These are phyloP conservation scores for Meandrusa payeni DNA, from an alignment of 2,888 invertebrate genomes.

Conservation along the genomic window DNA sequence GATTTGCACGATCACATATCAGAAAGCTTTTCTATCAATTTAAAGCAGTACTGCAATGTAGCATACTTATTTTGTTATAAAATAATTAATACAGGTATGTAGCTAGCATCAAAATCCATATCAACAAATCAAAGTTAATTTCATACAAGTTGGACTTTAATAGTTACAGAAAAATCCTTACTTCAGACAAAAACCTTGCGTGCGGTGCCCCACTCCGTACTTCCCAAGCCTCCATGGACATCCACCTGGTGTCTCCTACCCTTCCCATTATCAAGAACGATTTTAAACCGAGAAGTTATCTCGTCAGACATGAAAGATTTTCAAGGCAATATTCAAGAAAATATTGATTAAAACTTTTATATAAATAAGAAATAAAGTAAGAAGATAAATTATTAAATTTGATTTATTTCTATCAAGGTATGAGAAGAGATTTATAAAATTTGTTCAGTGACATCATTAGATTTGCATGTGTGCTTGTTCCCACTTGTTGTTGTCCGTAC, in stretches of 20 bases:
- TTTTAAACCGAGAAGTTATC: slow-evolving; percentile 42
- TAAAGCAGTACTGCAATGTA: too few species aligned
- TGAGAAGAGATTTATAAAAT: slow-evolving; percentile 74
- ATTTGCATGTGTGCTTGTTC: slow-evolving; percentile 51
- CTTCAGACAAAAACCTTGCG: slow-evolving; percentile 46
- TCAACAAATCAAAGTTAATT: too few species aligned
- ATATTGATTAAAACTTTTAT: slow-evolving; percentile 30
- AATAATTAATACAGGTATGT: too few species aligned
- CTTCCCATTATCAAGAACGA: slow-evolving; percentile 30
- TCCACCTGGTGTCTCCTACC: slow-evolving; percentile 43
- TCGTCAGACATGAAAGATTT: slow-evolving; percentile 42
- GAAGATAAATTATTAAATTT: slow-evolving; percentile 26
- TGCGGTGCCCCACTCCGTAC: slow-evolving; percentile 53
- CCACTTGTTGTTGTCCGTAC: slow-evolving; percentile 47
- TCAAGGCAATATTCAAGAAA: slow-evolving; percentile 42
- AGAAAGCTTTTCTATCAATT: too few species aligned
- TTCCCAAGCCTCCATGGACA: slow-evolving; percentile 61
- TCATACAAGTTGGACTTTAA: background rate
- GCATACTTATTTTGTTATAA: too few species aligned
- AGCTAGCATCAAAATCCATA: too few species aligned
- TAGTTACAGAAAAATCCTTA: slow-evolving; percentile 30
- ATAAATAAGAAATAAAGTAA: slow-evolving; percentile 43
- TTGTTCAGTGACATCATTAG: slow-evolving; percentile 27
- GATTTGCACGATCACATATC: too few species aligned
- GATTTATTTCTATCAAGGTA: slow-evolving; percentile 39